Conservation (phyloP, 2,113 vertebrate genomes). For the Eulemur macaco region DNA sequence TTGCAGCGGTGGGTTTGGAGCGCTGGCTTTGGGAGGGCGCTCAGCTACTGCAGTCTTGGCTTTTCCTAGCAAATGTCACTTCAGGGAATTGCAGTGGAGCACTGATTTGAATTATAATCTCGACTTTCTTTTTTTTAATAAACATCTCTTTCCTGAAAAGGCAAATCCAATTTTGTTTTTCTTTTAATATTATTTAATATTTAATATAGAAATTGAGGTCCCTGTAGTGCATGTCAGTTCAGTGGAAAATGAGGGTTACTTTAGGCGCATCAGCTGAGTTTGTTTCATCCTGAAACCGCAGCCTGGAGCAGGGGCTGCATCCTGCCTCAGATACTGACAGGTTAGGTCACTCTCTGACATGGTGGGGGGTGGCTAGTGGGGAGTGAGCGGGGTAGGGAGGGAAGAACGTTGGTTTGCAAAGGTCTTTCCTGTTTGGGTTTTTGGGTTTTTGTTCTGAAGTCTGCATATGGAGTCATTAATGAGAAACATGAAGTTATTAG, state of each 20-base stretch:
- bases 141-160: conserved; percentile 74
- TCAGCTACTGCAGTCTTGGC: neutral
- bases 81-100: conserved; percentile 66
- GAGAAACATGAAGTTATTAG: conserved; percentile 88
- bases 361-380: neutral
- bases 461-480: conserved; percentile 84
- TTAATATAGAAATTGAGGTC: conserved; percentile 76
- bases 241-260: conserved; percentile 73
- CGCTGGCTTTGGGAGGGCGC: neutral
- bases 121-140: conserved; percentile 71
- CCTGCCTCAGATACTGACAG: conserved; percentile 14
- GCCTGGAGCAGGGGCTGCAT: conserved; percentile 22
- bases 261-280: conserved; percentile 52
- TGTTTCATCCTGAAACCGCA: conserved; percentile 58
- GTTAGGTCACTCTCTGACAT: conserved; percentile 56
- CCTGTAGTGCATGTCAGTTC: conserved; percentile 66
- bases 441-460: conserved; percentile 77
- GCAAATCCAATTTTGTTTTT: conserved; percentile 77
- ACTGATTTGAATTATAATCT: conserved; percentile 68
- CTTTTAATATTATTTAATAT: conserved; percentile 81
- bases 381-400: neutral
- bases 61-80: conserved; percentile 58
- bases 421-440: conserved; percentile 47
- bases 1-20: neutral
- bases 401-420: conserved; percentile 60